These are phyloP conservation scores for Melipona beecheii DNA, from an alignment of 2,888 invertebrate genomes.

Conservation along the genomic window DNA sequence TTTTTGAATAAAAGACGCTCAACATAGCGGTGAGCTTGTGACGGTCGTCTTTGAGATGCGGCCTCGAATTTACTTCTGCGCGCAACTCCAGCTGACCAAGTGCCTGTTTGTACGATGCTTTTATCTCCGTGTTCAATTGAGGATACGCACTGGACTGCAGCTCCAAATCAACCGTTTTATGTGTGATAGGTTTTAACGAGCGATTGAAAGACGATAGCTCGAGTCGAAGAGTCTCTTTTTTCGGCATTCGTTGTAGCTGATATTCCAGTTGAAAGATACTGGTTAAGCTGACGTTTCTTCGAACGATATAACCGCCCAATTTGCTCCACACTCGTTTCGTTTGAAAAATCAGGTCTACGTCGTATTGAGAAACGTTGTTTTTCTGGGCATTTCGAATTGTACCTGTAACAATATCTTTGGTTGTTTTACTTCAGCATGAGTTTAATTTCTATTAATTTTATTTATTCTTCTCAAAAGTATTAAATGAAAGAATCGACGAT, in stretches of 20 bases:
- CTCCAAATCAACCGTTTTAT: constrained; percentile 88
- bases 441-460: no score
- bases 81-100: constrained; percentile 90
- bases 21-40: constrained; percentile 88
- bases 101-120: constrained; percentile 86
- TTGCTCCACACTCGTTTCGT: constrained; percentile 91
- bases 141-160: constrained; percentile 92
- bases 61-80: constrained; percentile 89
- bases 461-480: no score
- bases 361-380: constrained; percentile 90
- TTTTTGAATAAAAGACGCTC: constrained; percentile 87
- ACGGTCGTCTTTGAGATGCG: constrained; percentile 85
- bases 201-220: constrained; percentile 86
- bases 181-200: constrained; percentile 86
- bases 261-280: constrained; percentile 89
- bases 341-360: constrained; percentile 90
- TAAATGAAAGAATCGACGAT: not conserved
- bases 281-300: constrained; percentile 85
- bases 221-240: constrained; percentile 83
- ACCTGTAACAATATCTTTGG: constrained; percentile 83
- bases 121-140: constrained; percentile 83
- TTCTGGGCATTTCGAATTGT: constrained; percentile 87
- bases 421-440: no score
- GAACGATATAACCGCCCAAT: constrained; percentile 90
- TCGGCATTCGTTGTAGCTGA: constrained; percentile 86